These are phyloP conservation scores for Typhlichthys subterraneus DNA, from an alignment of 2,797 vertebrate species.

Conservation along the genomic window DNA sequence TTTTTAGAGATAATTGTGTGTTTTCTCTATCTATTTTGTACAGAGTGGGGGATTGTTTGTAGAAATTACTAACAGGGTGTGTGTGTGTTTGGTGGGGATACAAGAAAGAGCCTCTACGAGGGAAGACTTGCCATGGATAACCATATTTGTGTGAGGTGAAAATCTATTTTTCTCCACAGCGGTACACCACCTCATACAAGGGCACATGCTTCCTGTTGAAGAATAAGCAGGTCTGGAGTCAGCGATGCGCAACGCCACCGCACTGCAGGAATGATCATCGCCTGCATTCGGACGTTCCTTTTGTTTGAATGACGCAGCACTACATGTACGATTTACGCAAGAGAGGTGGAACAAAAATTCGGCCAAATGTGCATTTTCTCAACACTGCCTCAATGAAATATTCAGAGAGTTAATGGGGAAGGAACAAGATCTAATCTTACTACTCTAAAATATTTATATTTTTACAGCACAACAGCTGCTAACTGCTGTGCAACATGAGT, in stretches of 20 bases:
- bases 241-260: neutral
- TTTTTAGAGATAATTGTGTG: slow-evolving; percentile 98
- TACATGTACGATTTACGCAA: slow-evolving; percentile 40
- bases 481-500: slow-evolving; percentile 25
- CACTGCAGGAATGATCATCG: neutral
- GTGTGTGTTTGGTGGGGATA: neutral
- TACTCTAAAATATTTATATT: slow-evolving; percentile 90
- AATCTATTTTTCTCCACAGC: slow-evolving; percentile 67
- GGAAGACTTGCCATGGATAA: slow-evolving; percentile 72
- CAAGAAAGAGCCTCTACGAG: slow-evolving; percentile 39
- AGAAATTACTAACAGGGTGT: slow-evolving; percentile 43
- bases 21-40: slow-evolving; percentile 91
- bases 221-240: slow-evolving; percentile 30
- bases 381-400: slow-evolving; percentile 88
- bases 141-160: slow-evolving; percentile 66
- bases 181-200: slow-evolving; percentile 48
- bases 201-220: slow-evolving; percentile 53
- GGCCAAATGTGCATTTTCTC: slow-evolving; percentile 77
- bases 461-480: slow-evolving; percentile 56
- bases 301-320: slow-evolving; percentile 6
- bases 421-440: slow-evolving; percentile 90
- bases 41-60: slow-evolving; percentile 70
- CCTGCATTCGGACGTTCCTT: neutral
- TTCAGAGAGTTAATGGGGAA: slow-evolving; percentile 89
- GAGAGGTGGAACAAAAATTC: slow-evolving; percentile 62